These are phyloP conservation scores for Mungos mungo DNA, from an alignment of 2,113 vertebrate species.

Conservation along the genomic window DNA sequence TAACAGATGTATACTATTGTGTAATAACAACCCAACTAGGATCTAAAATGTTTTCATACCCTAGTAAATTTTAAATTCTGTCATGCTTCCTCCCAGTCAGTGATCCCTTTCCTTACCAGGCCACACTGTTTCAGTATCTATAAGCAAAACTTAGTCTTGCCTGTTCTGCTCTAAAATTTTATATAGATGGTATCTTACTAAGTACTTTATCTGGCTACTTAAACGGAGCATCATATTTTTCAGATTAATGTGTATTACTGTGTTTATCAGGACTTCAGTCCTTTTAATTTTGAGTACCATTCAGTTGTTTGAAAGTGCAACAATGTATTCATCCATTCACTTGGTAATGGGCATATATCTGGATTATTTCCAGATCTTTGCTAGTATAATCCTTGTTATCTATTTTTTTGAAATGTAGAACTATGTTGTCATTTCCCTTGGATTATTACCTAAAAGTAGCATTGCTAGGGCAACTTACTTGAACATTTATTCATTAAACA, in stretches of 20 bases:
- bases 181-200: background rate
- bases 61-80: background rate
- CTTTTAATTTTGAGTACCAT: background rate
- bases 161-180: background rate
- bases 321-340: background rate
- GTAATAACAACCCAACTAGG: background rate
- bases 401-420: background rate
- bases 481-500: background rate
- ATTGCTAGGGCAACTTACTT: background rate
- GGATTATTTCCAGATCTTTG: background rate
- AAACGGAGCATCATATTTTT: background rate
- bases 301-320: background rate
- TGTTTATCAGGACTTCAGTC: background rate
- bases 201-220: background rate
- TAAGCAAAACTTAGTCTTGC: background rate
- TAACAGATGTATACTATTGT: background rate
- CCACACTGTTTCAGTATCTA: background rate
- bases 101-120: background rate
- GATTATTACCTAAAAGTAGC: background rate
- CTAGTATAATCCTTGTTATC: background rate
- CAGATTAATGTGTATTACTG: background rate
- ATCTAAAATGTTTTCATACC: background rate
- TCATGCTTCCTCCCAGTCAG: background rate
- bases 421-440: background rate
- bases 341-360: background rate